A percentile compares a stretch with the other conserved stretches of the same genome.
Evolutionary conservation across 2,888 invertebrate genomes (phyloP).

Genomic region (Teleogryllus oceanicus): DNA sequence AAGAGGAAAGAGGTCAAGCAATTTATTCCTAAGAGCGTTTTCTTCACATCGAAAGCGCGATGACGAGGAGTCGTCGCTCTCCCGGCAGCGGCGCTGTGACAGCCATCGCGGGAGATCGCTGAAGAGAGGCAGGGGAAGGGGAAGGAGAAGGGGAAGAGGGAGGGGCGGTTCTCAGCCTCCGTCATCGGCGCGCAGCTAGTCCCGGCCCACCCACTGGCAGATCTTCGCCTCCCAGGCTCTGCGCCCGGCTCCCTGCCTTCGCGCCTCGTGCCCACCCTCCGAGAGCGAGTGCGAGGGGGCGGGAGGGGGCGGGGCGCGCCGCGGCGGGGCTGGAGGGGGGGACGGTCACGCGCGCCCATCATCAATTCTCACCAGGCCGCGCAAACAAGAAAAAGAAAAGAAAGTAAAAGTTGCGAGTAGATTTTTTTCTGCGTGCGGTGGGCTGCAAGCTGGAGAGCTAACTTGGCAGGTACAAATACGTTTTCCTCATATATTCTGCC

Average conservation of each 20-base stretch:
- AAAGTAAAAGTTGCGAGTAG: constrained; percentile 23
- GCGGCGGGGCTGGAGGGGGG: constrained; percentile 20
- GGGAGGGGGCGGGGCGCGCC: constrained; percentile 3
- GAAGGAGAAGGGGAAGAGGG: no score
- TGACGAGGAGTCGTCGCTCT: no score
- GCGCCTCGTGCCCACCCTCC: neutral
- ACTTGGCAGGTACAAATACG: constrained; percentile 39
- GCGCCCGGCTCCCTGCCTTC: neutral
- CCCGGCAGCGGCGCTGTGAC: no score
- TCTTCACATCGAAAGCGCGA: no score
- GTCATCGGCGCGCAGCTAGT: neutral
- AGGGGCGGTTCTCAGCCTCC: no score
- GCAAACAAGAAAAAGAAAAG: constrained; percentile 19
- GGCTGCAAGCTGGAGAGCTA: constrained; percentile 21
- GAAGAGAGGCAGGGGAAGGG: no score
- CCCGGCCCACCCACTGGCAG: neutral
- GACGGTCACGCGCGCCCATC: constrained; percentile 24
- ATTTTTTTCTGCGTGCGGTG: neutral
- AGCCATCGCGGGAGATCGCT: no score
- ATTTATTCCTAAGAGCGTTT: no score
- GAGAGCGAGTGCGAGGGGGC: constrained; percentile 22
- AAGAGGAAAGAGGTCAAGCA: no score
- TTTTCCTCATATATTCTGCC: constrained; percentile 38
- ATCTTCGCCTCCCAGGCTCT: neutral
- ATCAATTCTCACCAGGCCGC: neutral